Evolutionary conservation across 2,888 invertebrate species (phyloP), one percentile per base, ranked within the genome.

Genomic region (Gastrophysa polygoni): DNA sequence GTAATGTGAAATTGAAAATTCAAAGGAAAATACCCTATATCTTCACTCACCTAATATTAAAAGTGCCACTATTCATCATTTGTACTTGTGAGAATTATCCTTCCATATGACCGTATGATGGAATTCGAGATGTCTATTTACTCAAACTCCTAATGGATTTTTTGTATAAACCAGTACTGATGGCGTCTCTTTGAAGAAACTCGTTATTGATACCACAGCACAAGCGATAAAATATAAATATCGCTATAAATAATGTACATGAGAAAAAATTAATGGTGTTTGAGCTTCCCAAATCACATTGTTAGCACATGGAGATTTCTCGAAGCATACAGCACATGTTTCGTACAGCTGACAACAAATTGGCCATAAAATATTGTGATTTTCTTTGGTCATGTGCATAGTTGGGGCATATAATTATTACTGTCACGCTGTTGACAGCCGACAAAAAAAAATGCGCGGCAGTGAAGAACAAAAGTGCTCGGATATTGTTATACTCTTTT

Each of bases 301-400:
- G 65, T 66, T 63, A 60, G 63, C 66, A 66, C 59, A 56, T 59
- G 59, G 61, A 61, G 46, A 59, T 55, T 55, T 55, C 24, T 38
- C 44, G 49, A 21, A 44, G 20, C 54, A 8, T 32, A 3, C 14
- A 38, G 38, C 38, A 38, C 63, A 63, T 56, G 47, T 63, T 59
- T 54, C 46, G 17, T 17, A 50, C 63, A 63, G 43, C 50, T 63
- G 59, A 59, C 59, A 59, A 63, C 63, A 63, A 63, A 63, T 63
- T 59, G 51, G 14, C 63, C 57, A 56, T 63, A 59, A 56, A 57
- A 61, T 59, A 52, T 43, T 54, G 44, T 54, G 5, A 54, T 54
- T 54, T 24, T n/a, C n/a, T 54, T 17, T 11, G 16, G 17, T 54
- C 44, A 43, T 54, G 20, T 54, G 54, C 2, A 38, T n/a, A 14